These are phyloP conservation scores for Mungos mungo DNA, from an alignment of 2,113 vertebrate species.

Conservation along the genomic window DNA sequence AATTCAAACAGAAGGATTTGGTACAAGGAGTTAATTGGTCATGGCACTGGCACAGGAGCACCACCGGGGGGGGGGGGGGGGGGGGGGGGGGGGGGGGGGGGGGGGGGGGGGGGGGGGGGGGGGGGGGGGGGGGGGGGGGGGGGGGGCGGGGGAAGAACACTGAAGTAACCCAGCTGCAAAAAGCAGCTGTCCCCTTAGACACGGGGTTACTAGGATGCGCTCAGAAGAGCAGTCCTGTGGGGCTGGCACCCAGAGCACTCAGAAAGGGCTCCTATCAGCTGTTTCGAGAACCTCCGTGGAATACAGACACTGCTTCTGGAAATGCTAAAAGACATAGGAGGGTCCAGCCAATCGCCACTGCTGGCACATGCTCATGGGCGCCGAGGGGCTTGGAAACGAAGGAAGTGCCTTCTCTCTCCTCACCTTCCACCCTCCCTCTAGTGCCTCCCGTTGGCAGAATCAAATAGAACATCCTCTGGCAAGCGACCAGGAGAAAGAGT, in stretches of 20 bases:
- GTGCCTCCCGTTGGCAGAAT: neutral
- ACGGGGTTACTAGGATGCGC: neutral
- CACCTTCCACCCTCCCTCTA: neutral
- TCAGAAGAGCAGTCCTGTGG: neutral
- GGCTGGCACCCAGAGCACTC: rapidly evolving
- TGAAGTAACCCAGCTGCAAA: neutral
- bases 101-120: too few species aligned
- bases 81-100: too few species aligned
- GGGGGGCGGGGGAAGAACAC: too few species aligned
- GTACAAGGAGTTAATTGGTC: neutral
- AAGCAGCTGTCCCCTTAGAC: neutral
- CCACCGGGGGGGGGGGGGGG: too few species aligned
- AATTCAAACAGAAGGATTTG: neutral
- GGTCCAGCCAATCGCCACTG: neutral
- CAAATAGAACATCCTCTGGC: neutral
- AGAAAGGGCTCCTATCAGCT: neutral
- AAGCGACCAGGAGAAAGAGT: neutral
- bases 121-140: too few species aligned
- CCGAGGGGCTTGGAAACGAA: neutral
- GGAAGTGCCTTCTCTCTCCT: neutral
- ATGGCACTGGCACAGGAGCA: neutral
- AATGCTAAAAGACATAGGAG: neutral
- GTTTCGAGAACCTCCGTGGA: neutral
- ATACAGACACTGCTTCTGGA: neutral
- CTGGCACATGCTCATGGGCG: rapidly evolving